These are phyloP conservation scores for Spilogale gracilis DNA, from an alignment of 2,113 vertebrate genomes.

Conservation along the genomic window DNA sequence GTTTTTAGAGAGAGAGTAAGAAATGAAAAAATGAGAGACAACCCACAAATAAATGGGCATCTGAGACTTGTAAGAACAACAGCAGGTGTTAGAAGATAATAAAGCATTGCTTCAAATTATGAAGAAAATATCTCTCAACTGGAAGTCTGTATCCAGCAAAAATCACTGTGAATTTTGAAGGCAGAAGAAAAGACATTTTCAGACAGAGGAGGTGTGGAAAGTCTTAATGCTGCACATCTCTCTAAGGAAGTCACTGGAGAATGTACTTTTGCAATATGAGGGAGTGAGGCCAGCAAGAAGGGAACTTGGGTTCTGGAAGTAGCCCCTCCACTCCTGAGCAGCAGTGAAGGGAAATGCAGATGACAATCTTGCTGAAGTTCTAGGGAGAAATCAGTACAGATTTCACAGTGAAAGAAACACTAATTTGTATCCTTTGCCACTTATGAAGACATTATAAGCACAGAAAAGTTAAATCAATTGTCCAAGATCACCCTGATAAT, in stretches of 20 bases:
- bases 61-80: neutral
- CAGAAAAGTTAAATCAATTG: neutral
- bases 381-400: neutral
- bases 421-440: neutral
- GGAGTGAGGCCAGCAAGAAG: neutral
- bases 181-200: conserved; percentile 35
- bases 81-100: neutral
- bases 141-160: conserved; percentile 10
- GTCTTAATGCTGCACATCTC: neutral
- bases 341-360: neutral
- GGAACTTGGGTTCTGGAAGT: neutral
- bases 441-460: neutral
- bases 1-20: neutral
- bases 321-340: neutral
- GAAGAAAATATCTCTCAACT: neutral
- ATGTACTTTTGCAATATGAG: neutral
- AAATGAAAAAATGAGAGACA: neutral
- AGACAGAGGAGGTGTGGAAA: neutral
- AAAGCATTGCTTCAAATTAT: neutral
- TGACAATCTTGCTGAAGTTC: neutral
- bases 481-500: neutral
- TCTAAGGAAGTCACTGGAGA: neutral
- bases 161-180: conserved; percentile 26
- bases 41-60: neutral
- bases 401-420: neutral